A percentile compares a stretch with the other conserved stretches of the same genome.
Conservation (phyloP, 53 echinoderm and acorn worm genomes). For the Stichopus horrens region DNA sequence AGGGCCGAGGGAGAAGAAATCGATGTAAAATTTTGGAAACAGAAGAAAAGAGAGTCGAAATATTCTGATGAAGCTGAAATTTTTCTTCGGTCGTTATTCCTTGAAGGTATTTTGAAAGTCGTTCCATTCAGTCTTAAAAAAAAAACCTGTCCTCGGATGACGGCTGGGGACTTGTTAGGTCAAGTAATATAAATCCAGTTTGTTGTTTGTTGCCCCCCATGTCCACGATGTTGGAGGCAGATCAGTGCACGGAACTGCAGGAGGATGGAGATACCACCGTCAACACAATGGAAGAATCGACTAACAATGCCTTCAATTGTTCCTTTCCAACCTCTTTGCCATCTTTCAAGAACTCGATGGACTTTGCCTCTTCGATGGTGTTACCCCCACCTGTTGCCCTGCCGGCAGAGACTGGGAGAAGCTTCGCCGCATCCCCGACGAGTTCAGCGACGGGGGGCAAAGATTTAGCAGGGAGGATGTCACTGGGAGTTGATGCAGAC, state of each 20-base stretch:
- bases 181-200: neutral
- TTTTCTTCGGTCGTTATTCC: neutral
- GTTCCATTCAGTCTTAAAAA: too few relatives aligned
- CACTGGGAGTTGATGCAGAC: neutral
- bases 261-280: neutral
- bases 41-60: too few relatives aligned
- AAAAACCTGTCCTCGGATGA: neutral
- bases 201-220: neutral
- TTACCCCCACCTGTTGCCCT: conserved; percentile 44
- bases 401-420: conserved; percentile 40
- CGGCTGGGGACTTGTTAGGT: neutral
- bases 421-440: conserved; percentile 43
- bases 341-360: conserved; percentile 29
- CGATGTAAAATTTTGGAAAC: too few relatives aligned
- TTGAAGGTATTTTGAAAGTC: neutral
- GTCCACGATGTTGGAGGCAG: conserved; percentile 21
- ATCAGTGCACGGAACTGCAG: conserved; percentile 14
- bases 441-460: conserved; percentile 40
- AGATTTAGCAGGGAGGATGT: neutral
- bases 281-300: neutral
- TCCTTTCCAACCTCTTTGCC: conserved; percentile 21
- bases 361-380: conserved; percentile 42
- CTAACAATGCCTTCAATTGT: conserved; percentile 6
- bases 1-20: too few relatives aligned
- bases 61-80: too few relatives aligned